phyloP scores from a whole-genome alignment of 1,140 invertebrate genomes.

The Uloborus diversus region DNA sequence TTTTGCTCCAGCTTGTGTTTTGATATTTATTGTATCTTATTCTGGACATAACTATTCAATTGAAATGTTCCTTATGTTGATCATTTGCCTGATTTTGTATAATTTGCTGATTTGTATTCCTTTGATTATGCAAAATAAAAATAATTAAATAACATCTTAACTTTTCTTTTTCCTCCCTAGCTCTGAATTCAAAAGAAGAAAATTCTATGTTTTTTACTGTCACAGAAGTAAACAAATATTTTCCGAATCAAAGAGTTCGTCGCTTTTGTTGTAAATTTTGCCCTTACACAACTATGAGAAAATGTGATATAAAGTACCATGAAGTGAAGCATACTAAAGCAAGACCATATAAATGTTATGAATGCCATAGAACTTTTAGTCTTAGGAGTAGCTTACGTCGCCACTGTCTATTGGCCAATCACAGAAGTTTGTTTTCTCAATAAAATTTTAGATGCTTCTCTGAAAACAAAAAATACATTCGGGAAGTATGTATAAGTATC shows the following conservation, averaged over 20 bases:
- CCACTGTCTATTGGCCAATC: not conserved
- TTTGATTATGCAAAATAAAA: no score
- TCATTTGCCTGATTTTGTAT: no score
- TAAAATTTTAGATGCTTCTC: no score
- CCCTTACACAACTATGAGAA: not conserved
- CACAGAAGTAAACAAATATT: not conserved
- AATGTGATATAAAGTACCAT: not conserved
- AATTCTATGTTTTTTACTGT: not conserved
- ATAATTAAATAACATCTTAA: no score
- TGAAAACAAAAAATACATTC: no score
- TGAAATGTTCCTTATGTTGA: no score
- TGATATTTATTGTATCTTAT: no score
- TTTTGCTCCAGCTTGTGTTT: no score
- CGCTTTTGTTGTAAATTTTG: not conserved
- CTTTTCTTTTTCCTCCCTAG: not conserved
- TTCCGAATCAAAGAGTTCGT: not conserved
- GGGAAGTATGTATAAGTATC: no score
- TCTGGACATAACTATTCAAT: no score
- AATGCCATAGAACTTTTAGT: constrained; percentile 7
- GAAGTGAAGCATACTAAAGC: constrained; percentile 3
- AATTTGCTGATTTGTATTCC: no score
- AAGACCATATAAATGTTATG: constrained; percentile 4
- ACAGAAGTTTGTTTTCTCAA: no score
- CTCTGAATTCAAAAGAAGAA: not conserved
- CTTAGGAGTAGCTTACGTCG: not conserved